Percentiles rank a stretch among this genome's conserved stretches.
Evolutionary conservation across 64 coral and sea anemone genomes (phyloP).

Genomic region (Orbicella faveolata): DNA sequence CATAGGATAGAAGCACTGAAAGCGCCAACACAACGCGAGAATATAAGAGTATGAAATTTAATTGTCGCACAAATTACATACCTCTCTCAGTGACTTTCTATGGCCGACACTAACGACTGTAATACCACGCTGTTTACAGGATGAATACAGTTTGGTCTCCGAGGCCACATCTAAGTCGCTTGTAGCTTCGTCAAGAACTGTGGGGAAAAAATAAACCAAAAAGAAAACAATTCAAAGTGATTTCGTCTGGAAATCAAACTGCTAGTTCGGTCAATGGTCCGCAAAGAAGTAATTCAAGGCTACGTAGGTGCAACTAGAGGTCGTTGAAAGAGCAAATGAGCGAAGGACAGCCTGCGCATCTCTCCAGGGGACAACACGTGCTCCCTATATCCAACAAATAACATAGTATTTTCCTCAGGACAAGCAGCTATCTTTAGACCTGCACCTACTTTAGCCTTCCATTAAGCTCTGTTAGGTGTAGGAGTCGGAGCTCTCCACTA

Average conservation of each 20-base stretch:
- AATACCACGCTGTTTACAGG: constrained; percentile 70
- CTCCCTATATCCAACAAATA: constrained; percentile 46
- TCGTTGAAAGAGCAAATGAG: constrained; percentile 82
- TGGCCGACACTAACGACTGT: constrained; percentile 88
- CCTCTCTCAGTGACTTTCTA: constrained; percentile 66
- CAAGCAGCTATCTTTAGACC: neutral
- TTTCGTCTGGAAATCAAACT: neutral
- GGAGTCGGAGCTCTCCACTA: too few species aligned
- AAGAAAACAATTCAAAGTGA: neutral
- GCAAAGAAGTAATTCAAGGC: neutral
- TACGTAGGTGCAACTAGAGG: constrained; percentile 69
- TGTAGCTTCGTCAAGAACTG: constrained; percentile 92
- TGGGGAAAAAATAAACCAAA: neutral
- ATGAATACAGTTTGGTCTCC: constrained; percentile 67
- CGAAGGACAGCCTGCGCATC: constrained; percentile 92
- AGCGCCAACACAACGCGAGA: too few species aligned
- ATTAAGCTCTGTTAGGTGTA: neutral
- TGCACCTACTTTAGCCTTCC: too few species aligned
- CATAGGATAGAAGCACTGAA: too few species aligned
- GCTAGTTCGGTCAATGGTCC: neutral
- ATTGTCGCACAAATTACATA: neutral
- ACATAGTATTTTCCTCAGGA: neutral
- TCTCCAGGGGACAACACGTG: constrained; percentile 93
- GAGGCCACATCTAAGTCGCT: constrained; percentile 83
- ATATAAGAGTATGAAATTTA: too few species aligned